Conservation (phyloP, 2,888 invertebrate genomes). For the Balanococcus diminutus region DNA sequence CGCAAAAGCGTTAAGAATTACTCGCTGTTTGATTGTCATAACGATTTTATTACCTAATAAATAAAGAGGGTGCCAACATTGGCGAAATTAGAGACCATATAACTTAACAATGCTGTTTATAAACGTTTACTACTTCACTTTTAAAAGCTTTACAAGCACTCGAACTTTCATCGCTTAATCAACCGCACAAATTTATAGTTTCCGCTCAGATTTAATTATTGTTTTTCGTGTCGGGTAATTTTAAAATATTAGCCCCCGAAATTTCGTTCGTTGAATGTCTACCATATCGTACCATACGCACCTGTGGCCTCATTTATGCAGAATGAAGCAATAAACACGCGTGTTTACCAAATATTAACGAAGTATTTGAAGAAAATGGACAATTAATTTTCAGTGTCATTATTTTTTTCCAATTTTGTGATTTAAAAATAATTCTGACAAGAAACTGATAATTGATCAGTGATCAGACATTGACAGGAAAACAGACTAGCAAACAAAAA, state of each 20-base stretch:
- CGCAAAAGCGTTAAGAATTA: neutral
- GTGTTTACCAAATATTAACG: no score
- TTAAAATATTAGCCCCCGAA: neutral
- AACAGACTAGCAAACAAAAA: no score
- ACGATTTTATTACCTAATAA: conserved; percentile 32
- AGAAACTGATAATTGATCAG: no score
- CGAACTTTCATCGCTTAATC: conserved; percentile 29
- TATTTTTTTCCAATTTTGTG: no score
- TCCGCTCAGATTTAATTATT: neutral
- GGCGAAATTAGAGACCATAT: conserved; percentile 32
- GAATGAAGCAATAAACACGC: no score
- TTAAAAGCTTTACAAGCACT: conserved; percentile 24
- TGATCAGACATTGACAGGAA: no score
- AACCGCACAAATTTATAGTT: neutral
- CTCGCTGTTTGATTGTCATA: conserved; percentile 16
- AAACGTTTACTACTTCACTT: conserved; percentile 2
- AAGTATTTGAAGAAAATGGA: no score
- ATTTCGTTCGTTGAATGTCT: no score
- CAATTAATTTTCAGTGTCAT: no score
- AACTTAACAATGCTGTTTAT: conserved; percentile 12
- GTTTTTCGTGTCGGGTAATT: neutral
- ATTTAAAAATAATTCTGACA: no score
- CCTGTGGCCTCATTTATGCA: no score
- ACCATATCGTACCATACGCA: no score
- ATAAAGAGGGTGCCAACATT: conserved; percentile 24